Percentiles rank a stretch among this genome's conserved stretches.
phyloP scores from a whole-genome alignment of 2,797 vertebrate genomes.

The Darevskia mixta region DNA sequence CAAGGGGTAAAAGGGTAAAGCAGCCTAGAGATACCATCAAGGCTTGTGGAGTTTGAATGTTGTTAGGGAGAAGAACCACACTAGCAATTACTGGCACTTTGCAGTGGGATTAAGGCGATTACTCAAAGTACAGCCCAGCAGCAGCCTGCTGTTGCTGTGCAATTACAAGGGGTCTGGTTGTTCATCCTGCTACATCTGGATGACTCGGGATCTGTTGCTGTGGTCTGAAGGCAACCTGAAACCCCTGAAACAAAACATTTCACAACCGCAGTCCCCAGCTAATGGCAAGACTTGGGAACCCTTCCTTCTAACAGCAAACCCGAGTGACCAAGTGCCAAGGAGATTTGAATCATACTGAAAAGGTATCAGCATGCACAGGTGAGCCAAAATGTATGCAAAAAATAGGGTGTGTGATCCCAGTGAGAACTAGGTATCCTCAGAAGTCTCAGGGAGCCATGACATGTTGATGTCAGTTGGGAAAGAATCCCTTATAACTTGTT shows the following conservation, averaged over 20 bases:
- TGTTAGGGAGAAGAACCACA: slow-evolving; percentile 6
- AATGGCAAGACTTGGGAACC: too few species aligned
- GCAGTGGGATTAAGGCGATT: slow-evolving; percentile 12
- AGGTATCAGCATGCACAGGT: background rate
- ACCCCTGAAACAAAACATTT: background rate
- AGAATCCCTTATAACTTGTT: background rate
- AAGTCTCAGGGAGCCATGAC: too few species aligned
- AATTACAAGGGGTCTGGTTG: slow-evolving; percentile 1
- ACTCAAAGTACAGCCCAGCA: background rate
- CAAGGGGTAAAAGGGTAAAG: background rate
- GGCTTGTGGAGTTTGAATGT: background rate
- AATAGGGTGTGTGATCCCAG: background rate
- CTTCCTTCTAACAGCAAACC: background rate
- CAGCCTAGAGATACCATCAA: background rate
- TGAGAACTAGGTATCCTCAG: too few species aligned
- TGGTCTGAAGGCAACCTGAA: background rate
- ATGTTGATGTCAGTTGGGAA: too few species aligned
- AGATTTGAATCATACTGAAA: background rate
- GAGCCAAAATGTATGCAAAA: background rate
- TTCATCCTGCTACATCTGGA: background rate
- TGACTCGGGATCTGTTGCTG: background rate
- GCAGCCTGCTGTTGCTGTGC: slow-evolving; percentile 3
- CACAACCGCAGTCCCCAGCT: background rate
- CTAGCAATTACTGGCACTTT: slow-evolving; percentile 21
- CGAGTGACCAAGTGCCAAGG: too few species aligned